Conservation (phyloP, 2,888 invertebrate species). For the Polylopha cassiicola region DNA sequence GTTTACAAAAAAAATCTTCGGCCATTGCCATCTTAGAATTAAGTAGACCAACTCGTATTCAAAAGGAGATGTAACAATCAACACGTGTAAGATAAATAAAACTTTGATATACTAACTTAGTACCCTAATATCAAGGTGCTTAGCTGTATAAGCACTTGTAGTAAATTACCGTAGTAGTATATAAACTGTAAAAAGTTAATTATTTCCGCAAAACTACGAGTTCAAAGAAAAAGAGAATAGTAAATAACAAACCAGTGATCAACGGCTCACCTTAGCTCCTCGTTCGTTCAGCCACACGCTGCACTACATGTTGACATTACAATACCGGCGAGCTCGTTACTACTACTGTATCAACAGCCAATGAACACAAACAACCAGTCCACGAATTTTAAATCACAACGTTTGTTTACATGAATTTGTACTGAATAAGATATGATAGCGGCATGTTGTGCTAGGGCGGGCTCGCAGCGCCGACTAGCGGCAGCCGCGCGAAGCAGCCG, state of each 20-base stretch:
- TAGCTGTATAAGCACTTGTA: too few relatives aligned
- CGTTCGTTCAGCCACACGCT: slow-evolving; percentile 10
- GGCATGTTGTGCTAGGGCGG: slow-evolving; percentile 65
- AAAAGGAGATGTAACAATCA: too few relatives aligned
- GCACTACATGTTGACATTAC: background rate
- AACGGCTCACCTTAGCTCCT: slow-evolving; percentile 25
- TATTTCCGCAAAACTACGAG: too few relatives aligned
- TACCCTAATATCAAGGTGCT: too few relatives aligned
- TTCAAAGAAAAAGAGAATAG: slow-evolving; percentile 6
- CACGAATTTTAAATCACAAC: slow-evolving; percentile 41
- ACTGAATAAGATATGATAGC: slow-evolving; percentile 51
- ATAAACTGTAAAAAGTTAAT: too few relatives aligned
- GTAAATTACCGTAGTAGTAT: too few relatives aligned
- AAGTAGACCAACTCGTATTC: too few relatives aligned
- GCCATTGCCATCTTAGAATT: too few relatives aligned
- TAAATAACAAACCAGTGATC: background rate
- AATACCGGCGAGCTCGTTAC: slow-evolving; percentile 12
- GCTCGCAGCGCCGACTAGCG: slow-evolving; percentile 71
- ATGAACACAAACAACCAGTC: slow-evolving; percentile 27
- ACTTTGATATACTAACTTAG: too few relatives aligned
- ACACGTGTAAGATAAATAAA: too few relatives aligned
- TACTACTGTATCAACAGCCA: slow-evolving; percentile 35
- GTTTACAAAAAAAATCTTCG: too few relatives aligned
- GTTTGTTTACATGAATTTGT: slow-evolving; percentile 69
- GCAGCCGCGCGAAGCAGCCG: slow-evolving; percentile 45